Evolutionary conservation across 2,888 invertebrate species (phyloP).

Genomic region (Scrobipalpa costella): DNA sequence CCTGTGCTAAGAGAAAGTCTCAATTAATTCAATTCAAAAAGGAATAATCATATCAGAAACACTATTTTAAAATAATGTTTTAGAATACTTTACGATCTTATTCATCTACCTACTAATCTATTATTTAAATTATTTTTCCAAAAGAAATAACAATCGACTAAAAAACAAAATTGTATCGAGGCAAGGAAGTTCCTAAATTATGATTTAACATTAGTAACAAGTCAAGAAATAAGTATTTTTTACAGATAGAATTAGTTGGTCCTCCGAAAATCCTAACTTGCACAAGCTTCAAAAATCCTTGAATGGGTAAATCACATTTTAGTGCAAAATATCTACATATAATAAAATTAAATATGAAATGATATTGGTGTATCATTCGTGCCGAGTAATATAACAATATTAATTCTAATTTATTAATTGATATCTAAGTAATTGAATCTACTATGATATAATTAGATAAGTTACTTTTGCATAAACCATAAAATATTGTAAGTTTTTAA

Average conservation of each 20-base stretch:
- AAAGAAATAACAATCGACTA: not conserved
- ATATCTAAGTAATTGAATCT: conserved; percentile 17
- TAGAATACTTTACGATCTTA: too few relatives aligned
- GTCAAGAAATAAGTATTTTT: conserved; percentile 18
- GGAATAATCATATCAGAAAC: too few relatives aligned
- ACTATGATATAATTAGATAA: not conserved
- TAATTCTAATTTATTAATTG: conserved; percentile 20
- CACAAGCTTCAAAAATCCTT: not conserved
- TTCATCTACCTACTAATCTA: not conserved
- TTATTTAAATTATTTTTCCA: not conserved
- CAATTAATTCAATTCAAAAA: too few relatives aligned
- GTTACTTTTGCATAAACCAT: not conserved
- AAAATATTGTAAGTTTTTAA: not conserved
- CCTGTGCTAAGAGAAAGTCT: too few relatives aligned
- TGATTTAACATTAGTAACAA: not conserved
- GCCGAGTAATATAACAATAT: not conserved
- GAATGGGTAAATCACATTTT: not conserved
- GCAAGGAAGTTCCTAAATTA: conserved; percentile 19
- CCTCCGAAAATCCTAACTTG: conserved; percentile 2
- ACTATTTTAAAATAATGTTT: too few relatives aligned
- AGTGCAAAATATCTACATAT: not conserved
- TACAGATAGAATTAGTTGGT: conserved; percentile 24
- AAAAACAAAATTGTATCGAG: not conserved
- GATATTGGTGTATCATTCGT: not conserved
- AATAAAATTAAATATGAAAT: not conserved